Base-by-base conservation (phyloP, 2,113 vertebrate species). In the Uria lomvia region DNA sequence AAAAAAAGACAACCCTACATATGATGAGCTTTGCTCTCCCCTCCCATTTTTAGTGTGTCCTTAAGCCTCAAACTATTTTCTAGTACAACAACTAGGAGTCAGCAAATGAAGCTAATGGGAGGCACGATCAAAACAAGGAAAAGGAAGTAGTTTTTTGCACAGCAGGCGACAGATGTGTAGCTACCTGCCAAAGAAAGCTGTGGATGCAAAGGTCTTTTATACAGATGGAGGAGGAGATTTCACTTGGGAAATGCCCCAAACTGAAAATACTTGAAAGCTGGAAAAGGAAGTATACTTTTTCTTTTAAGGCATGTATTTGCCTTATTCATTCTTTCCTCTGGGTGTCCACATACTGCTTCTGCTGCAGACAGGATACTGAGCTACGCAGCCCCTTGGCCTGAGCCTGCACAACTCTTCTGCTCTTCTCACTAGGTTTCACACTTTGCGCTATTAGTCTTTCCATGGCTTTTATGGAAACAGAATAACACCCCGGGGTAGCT, bases 381-480 rank as follows among this genome's bases (percentile, higher is more conserved):
- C 32, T 19, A 4, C 11, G 59, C 59, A 60, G 20, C 11, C 22
- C 9, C 59, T 47, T 4, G 45, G 9, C 16, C 38, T 32, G 42
- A 72, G 81, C 20, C 62, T 11, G 34, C 66, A 11, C 66, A 15
- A 19, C 16, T 8, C 68, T 32, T 42, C 53, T 40, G 86, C 71
- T 72, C n/a, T 24, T 65, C 72, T 83, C 75, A 0, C 82, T 52
- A 58, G 6, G 3, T 21, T 85, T 70, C 75, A 27, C 34, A 6
- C 70, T 62, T 38, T 0, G 0, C 76, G 8, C 66, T 17, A 4
- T 26, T 45, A 6, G 42, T 32, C 49, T 88, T 92, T 85, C 88
- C 74, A 38, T 47, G 81, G 66, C 67, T 90, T 94, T 95, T 79
- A 78, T 58, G 85, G 93, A 79, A 94, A 34, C 45, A 73, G 53